Evolutionary conservation across 2,797 vertebrate species (phyloP).

Genomic region (Cyclura pinguis): DNA sequence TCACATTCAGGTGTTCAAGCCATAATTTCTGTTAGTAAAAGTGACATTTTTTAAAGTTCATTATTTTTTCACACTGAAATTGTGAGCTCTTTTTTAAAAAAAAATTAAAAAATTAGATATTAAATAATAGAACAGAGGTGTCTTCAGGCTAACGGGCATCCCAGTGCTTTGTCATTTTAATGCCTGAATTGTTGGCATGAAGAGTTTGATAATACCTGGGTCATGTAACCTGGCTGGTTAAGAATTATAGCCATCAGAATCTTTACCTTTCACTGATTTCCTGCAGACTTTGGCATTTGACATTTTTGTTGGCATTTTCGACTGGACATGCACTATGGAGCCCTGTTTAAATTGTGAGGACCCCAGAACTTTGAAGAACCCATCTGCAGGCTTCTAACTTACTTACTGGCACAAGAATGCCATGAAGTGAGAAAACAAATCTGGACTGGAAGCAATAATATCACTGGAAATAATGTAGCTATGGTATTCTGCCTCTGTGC

Average conservation of each 20-base stretch:
- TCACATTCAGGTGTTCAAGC: slow-evolving; percentile 76
- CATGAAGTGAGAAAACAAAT: background rate
- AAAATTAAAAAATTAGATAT: slow-evolving; percentile 71
- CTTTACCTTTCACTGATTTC: slow-evolving; percentile 23
- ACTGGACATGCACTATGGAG: slow-evolving; percentile 48
- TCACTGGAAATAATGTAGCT: background rate
- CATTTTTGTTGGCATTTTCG: slow-evolving; percentile 69
- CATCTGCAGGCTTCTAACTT: accelerated
- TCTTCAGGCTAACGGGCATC: slow-evolving; percentile 71
- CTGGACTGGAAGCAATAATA: background rate
- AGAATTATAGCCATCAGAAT: slow-evolving; percentile 44
- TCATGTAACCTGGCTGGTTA: slow-evolving; percentile 67
- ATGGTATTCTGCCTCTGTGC: background rate
- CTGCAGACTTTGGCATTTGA: slow-evolving; percentile 12
- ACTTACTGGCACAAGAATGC: background rate
- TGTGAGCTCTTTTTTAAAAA: slow-evolving; percentile 60
- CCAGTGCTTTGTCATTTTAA: slow-evolving; percentile 74
- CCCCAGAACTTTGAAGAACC: accelerated
- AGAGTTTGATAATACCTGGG: slow-evolving; percentile 66
- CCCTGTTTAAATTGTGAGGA: slow-evolving; percentile 62
- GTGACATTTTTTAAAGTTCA: slow-evolving; percentile 85
- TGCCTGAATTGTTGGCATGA: slow-evolving; percentile 63
- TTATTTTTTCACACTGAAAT: slow-evolving; percentile 80
- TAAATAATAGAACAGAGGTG: slow-evolving; percentile 67
- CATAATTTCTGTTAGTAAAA: slow-evolving; percentile 84